Base-by-base conservation (phyloP, 2,113 vertebrate genomes). In the Pagrus major region DNA sequence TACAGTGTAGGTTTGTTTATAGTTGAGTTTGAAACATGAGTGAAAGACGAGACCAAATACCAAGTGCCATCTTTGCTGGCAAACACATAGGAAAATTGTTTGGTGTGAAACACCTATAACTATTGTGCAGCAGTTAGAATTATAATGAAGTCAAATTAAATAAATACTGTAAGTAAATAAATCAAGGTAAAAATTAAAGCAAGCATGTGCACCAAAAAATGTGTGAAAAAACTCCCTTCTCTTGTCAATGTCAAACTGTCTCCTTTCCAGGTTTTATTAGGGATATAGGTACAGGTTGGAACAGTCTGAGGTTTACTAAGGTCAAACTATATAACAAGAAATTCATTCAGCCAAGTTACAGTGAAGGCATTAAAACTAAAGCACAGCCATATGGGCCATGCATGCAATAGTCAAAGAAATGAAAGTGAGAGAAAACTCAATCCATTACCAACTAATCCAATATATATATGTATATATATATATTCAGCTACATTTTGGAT, bases 301-400 rank as follows among this genome's bases (percentile, higher is more conserved):
- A 54, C 71, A 76, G 47, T 63, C 64, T 59, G 23, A 78, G 72
- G 55, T 78, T 85, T 73, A 74, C 31, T 60, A 44, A 79, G 73
- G 74, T 91, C 85, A 83, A 66, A 7, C 71, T 51, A 5, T 81
- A 78, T 73, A 81, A 87, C 66, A 59, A 68, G 59, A 63, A 69
- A 67, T 71, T 69, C 58, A 63, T 65, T 51, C 21, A 46, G 39
- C 39, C 59, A 58, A 79, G 60, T 81, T 59, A 25, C 42, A 49
- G 61, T 59, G 51, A 84, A 78, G 46, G 60, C 64, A 54, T 84
- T 80, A 23, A 61, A 77, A 72, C 49, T 84, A 76, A 81, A 82
- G 74, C 64, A 71, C 10, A 76, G 47, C 80, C 87, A 84, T 70
- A 86, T 86, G 85, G 76, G 39, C 51, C 35, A 49, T 52, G 37